These are phyloP conservation scores for Nilaparvata lugens DNA, from an alignment of 1,140 invertebrate genomes.

Conservation along the genomic window DNA sequence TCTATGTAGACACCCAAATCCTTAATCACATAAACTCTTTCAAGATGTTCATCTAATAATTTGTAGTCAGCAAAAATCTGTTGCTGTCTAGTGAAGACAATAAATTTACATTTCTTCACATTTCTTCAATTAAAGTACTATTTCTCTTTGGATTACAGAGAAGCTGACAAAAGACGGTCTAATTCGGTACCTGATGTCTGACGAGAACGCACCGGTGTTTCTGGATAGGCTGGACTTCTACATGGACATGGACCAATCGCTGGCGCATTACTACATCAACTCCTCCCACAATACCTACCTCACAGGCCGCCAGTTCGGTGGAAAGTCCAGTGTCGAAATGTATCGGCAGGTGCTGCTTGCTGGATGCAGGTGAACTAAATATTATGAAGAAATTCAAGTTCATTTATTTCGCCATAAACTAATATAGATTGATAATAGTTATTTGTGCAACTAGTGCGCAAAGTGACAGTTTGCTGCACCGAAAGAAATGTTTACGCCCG, in stretches of 20 bases:
- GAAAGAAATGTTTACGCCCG: too few species aligned
- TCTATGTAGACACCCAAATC: too few species aligned
- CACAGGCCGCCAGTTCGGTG: conserved; percentile 92
- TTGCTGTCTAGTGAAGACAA: too few species aligned
- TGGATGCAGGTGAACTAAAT: conserved; percentile 66
- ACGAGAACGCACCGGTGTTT: conserved; percentile 98
- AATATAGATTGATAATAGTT: too few species aligned
- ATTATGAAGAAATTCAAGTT: too few species aligned
- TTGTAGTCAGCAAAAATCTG: too few species aligned
- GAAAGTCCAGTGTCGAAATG: conserved; percentile 97
- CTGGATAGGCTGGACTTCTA: conserved; percentile 93
- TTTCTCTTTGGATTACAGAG: conserved; percentile 33
- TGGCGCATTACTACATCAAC: conserved; percentile 98
- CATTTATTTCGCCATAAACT: too few species aligned
- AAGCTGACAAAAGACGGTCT: conserved; percentile 89
- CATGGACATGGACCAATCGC: conserved; percentile 98
- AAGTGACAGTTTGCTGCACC: too few species aligned
- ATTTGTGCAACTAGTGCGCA: too few species aligned
- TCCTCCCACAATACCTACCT: conserved; percentile 99
- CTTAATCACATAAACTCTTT: too few species aligned
- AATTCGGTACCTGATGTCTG: conserved; percentile 96
- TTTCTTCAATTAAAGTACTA: neutral
- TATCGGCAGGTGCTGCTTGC: conserved; percentile 94
- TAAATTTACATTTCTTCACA: too few species aligned
- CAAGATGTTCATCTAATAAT: neutral